Evolutionary conservation across 2,113 vertebrate species (phyloP).

Genomic region (Lanius collurio): DNA sequence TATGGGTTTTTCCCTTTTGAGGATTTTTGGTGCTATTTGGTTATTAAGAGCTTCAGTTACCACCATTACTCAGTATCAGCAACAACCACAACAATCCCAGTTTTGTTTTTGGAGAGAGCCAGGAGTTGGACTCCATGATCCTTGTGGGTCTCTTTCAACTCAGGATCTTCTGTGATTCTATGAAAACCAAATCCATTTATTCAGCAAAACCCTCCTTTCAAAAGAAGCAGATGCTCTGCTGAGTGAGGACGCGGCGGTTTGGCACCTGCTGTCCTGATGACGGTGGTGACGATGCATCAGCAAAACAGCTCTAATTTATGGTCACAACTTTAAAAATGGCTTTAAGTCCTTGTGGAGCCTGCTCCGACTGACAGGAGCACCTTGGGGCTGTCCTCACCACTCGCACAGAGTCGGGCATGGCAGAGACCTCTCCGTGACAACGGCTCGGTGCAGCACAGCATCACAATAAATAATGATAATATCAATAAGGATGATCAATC

Average conservation of each 20-base stretch:
- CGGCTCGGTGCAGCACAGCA: accelerated
- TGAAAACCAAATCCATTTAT: background rate
- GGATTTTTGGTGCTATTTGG: background rate
- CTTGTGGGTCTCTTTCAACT: background rate
- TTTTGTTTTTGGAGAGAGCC: background rate
- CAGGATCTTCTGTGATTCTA: accelerated
- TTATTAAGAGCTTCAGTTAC: background rate
- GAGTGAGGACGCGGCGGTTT: background rate
- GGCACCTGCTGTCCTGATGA: background rate
- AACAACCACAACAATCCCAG: accelerated
- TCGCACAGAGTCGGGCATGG: accelerated
- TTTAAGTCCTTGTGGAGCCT: background rate
- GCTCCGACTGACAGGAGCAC: background rate
- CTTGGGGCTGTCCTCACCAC: background rate
- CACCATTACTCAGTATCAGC: background rate
- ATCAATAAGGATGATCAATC: background rate
- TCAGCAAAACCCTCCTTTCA: background rate
- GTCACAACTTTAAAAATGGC: background rate
- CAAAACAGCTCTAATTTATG: background rate
- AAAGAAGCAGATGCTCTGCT: background rate
- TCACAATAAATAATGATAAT: background rate
- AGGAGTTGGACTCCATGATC: background rate
- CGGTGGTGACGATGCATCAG: background rate
- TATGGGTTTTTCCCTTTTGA: background rate
- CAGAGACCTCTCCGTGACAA: background rate